Evolutionary conservation across 1,140 invertebrate species (phyloP).

Genomic region (Dendroctonus valens): DNA sequence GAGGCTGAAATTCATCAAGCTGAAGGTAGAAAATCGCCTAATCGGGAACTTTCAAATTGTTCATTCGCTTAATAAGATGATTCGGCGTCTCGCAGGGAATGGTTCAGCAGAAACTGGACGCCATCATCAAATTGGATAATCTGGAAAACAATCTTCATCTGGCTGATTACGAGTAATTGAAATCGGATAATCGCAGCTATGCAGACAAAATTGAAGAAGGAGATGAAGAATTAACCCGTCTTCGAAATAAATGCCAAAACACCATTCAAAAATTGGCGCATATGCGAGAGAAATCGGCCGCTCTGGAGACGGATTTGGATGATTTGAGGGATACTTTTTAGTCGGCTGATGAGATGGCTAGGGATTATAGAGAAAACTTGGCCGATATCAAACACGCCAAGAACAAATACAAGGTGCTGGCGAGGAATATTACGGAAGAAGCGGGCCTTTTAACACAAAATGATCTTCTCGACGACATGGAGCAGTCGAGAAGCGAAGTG

Average conservation of each 20-base stretch:
- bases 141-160: conserved; percentile 41
- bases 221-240: conserved; percentile 42
- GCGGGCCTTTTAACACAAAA: conserved; percentile 27
- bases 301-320: conserved; percentile 24
- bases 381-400: conserved; percentile 21
- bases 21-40: conserved; percentile 15
- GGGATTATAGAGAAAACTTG: conserved; percentile 12
- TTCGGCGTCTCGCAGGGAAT: conserved; percentile 21
- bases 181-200: conserved; percentile 45
- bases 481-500: conserved; percentile 5
- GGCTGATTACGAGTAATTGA: conserved; percentile 46
- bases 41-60: too few species aligned
- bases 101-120: conserved; percentile 34
- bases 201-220: conserved; percentile 49
- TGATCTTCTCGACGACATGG: conserved; percentile 31
- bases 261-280: conserved; percentile 46
- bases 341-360: background rate
- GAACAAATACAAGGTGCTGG: conserved; percentile 18
- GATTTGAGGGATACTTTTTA: conserved; percentile 18
- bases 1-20: conserved; percentile 38
- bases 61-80: background rate
- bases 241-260: conserved; percentile 41
- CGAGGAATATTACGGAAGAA: conserved; percentile 13
- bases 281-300: conserved; percentile 44
- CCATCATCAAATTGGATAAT: conserved; percentile 30